phyloP scores from a whole-genome alignment of 2,797 vertebrate species.

The Phataginus tricuspis region DNA sequence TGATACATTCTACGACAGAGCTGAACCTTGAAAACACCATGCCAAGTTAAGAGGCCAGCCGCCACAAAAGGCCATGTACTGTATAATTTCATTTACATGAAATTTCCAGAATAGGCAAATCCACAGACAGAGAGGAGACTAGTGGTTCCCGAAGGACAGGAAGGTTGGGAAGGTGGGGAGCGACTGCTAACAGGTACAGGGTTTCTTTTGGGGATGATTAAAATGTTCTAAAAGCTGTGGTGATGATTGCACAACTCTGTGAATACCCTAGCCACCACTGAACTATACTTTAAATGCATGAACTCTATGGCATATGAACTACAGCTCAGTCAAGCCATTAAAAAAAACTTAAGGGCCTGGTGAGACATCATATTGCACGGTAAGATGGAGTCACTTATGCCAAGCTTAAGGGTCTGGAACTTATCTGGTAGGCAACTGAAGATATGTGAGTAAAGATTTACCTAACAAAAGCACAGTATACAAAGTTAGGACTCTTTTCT shows the following conservation, averaged over 20 bases:
- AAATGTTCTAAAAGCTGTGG: not conserved
- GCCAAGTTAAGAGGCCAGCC: not conserved
- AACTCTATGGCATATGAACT: not conserved
- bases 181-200: not conserved
- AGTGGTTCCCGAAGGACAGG: not conserved
- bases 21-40: not conserved
- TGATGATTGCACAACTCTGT: not conserved
- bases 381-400: not conserved
- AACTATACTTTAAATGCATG: not conserved
- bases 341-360: not conserved
- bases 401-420: not conserved
- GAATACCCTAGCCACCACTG: not conserved
- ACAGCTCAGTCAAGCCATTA: not conserved
- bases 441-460: not conserved
- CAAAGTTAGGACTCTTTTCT: constrained; percentile 4
- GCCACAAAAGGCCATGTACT: not conserved
- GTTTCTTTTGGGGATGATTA: not conserved
- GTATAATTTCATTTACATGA: not conserved
- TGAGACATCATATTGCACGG: not conserved
- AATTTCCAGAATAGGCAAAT: not conserved
- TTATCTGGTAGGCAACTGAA: not conserved
- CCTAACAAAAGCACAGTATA: not conserved
- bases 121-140: not conserved
- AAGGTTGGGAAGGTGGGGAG: not conserved
- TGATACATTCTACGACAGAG: not conserved